Conservation (phyloP, 1,140 invertebrate species). For the Halesus radiatus region DNA sequence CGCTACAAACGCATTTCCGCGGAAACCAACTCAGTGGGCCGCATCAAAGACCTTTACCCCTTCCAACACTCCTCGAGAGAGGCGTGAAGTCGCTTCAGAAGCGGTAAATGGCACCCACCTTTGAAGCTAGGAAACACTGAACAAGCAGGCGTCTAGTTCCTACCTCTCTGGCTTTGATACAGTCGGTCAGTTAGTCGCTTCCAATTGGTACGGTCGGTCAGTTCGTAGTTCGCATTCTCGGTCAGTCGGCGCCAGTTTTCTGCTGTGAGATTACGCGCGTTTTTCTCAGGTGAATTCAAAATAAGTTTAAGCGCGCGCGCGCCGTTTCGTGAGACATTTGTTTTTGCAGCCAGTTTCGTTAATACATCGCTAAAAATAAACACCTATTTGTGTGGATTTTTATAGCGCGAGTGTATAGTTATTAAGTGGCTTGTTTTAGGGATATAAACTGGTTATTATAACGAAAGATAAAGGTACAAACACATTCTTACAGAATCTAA, state of each 20-base stretch:
- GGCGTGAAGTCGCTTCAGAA: not conserved
- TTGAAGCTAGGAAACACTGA: too few relatives aligned
- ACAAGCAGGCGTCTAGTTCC: too few relatives aligned
- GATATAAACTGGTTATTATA: not conserved
- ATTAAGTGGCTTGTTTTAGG: not conserved
- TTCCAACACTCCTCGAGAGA: not conserved
- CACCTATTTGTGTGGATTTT: conserved; percentile 3
- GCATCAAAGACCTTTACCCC: not conserved
- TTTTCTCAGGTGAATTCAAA: conserved; percentile 31
- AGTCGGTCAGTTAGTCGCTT: too few relatives aligned
- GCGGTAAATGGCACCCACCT: not conserved
- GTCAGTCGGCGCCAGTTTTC: conserved; percentile 16
- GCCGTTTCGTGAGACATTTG: not conserved
- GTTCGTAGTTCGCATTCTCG: not conserved
- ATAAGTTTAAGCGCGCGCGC: not conserved
- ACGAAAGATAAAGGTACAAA: not conserved
- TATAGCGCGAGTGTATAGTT: not conserved
- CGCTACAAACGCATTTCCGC: too few relatives aligned
- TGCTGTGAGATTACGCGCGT: conserved; percentile 14
- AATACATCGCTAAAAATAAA: conserved; percentile 17
- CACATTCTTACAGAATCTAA: too few relatives aligned
- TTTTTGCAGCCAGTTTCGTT: not conserved
- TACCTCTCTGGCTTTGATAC: too few relatives aligned
- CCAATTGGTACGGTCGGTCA: too few relatives aligned
- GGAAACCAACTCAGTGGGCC: too few relatives aligned